Evolutionary conservation across 2,797 vertebrate species (phyloP).

Genomic region (Schizopygopsis malacanthus): DNA sequence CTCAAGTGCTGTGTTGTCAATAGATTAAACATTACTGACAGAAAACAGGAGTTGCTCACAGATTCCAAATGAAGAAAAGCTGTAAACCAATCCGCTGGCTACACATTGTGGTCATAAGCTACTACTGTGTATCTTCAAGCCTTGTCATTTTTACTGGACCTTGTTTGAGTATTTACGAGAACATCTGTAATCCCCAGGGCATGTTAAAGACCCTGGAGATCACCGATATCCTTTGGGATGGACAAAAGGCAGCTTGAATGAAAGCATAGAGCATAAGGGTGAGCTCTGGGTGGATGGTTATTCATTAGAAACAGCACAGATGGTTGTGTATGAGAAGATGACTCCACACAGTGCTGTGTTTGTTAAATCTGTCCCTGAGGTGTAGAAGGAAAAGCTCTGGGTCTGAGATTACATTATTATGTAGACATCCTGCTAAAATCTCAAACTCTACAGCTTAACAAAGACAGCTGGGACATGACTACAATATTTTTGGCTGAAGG

Average conservation of each 20-base stretch:
- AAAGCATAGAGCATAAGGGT: slow-evolving; percentile 3
- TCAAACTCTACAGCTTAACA: not conserved
- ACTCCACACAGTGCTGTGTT: slow-evolving; percentile 67
- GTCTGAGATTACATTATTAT: slow-evolving; percentile 48
- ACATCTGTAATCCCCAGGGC: slow-evolving; percentile 18
- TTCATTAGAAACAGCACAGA: slow-evolving; percentile 61
- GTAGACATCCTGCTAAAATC: slow-evolving; percentile 46
- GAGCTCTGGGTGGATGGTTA: slow-evolving; percentile 51
- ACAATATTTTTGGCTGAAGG: not conserved
- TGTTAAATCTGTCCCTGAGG: slow-evolving; percentile 61
- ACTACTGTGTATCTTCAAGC: slow-evolving; percentile 17
- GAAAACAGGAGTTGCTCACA: slow-evolving; percentile 20
- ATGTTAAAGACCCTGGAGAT: not conserved
- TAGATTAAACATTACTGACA: not conserved
- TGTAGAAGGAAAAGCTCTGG: slow-evolving; percentile 47
- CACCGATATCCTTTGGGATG: slow-evolving; percentile 18
- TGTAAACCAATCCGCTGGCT: slow-evolving; percentile 45
- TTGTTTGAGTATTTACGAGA: slow-evolving; percentile 36
- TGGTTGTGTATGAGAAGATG: slow-evolving; percentile 65
- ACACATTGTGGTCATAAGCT: slow-evolving; percentile 30
- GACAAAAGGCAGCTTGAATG: slow-evolving; percentile 27
- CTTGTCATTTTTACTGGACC: slow-evolving; percentile 43
- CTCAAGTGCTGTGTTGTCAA: slow-evolving; percentile 17
- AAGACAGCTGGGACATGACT: slow-evolving; percentile 15
- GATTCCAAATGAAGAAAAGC: slow-evolving; percentile 46